A percentile compares a stretch with the other conserved stretches of the same genome.
These are phyloP conservation scores for Galeopsomyia nigrocyanea DNA, from an alignment of 2,888 invertebrate species.

Conservation along the genomic window DNA sequence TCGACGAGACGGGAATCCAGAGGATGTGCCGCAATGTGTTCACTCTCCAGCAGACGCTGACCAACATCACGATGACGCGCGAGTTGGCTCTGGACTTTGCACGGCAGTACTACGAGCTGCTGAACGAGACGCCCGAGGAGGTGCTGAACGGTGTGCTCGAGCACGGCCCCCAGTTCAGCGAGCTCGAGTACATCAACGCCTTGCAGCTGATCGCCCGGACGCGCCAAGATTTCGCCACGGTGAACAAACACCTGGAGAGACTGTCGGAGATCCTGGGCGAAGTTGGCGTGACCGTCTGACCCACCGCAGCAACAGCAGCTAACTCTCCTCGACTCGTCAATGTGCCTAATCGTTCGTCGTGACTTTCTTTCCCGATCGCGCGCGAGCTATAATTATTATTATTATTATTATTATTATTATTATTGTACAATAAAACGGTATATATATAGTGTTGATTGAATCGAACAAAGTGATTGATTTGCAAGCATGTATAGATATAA, in stretches of 20 bases:
- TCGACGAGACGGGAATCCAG: conserved; percentile 86
- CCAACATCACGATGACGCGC: conserved; percentile 84
- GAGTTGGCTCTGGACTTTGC: conserved; percentile 91
- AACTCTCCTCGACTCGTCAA: no score
- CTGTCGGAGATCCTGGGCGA: conserved; percentile 89
- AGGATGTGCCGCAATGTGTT: conserved; percentile 89
- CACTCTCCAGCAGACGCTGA: conserved; percentile 87
- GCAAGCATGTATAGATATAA: no score
- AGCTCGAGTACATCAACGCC: conserved; percentile 84
- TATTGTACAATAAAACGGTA: no score
- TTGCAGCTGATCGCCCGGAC: conserved; percentile 67
- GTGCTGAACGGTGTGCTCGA: conserved; percentile 86
- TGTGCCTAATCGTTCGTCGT: no score
- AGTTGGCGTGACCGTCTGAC: conserved; percentile 78
- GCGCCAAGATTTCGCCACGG: conserved; percentile 62
- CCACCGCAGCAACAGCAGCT: no score
- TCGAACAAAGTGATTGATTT: no score
- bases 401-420: no score
- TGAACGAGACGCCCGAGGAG: conserved; percentile 86
- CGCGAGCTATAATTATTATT: no score
- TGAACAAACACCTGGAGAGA: conserved; percentile 81
- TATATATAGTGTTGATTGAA: no score
- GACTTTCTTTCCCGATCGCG: no score
- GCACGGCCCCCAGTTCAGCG: conserved; percentile 82
- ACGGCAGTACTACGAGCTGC: conserved; percentile 88